phyloP scores from a whole-genome alignment of 92 coral and sea anemone species.

The Chrysogorgia sp. region DNA sequence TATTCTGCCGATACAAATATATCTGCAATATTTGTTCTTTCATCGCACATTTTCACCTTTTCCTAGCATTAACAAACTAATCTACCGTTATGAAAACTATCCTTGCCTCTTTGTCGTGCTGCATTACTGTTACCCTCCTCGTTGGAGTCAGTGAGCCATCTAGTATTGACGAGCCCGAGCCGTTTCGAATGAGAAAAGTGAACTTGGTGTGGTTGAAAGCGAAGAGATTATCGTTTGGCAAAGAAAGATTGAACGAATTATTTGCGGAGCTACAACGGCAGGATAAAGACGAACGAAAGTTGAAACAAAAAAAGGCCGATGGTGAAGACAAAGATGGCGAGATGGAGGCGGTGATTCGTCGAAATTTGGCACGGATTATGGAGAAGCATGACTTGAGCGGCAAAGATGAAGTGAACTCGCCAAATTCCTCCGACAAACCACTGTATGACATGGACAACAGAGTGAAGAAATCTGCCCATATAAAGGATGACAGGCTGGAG shows the following conservation, averaged over 20 bases:
- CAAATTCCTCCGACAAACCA: slow-evolving; percentile 14
- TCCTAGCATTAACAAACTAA: neutral
- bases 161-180: slow-evolving; percentile 45
- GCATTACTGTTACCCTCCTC: neutral
- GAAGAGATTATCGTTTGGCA: slow-evolving; percentile 65
- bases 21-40: neutral
- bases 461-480: slow-evolving; percentile 37
- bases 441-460: slow-evolving; percentile 55
- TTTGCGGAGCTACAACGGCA: slow-evolving; percentile 68
- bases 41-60: neutral
- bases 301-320: slow-evolving; percentile 77
- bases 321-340: slow-evolving; percentile 89
- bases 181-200: slow-evolving; percentile 77
- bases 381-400: slow-evolving; percentile 64
- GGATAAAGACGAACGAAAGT: slow-evolving; percentile 75
- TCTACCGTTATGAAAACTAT: neutral
- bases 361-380: slow-evolving; percentile 67
- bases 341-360: slow-evolving; percentile 71
- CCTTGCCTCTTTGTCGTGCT: neutral
- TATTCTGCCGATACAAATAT: neutral
- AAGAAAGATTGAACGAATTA: slow-evolving; percentile 67
- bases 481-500: slow-evolving; percentile 71
- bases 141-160: neutral
- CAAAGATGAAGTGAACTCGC: slow-evolving; percentile 39
- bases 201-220: slow-evolving; percentile 84